A percentile compares a stretch with the other conserved stretches of the same genome.
Conservation (phyloP, 2,888 invertebrate species). For the Pristionchus fissidentatus region DNA sequence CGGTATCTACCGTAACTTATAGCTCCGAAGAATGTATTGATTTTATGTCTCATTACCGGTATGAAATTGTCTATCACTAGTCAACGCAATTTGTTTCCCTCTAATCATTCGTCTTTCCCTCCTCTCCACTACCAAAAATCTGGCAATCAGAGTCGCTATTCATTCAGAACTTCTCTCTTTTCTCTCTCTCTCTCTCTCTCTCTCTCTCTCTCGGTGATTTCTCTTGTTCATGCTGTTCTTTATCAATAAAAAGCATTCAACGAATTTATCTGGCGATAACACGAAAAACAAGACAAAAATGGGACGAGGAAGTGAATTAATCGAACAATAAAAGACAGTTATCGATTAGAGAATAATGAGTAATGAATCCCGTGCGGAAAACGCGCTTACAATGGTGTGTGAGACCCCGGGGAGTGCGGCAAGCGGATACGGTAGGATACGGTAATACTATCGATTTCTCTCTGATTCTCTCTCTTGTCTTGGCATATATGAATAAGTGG, state of each 20-base stretch:
- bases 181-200: no score
- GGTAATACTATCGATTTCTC: conserved; percentile 1
- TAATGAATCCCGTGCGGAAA: neutral
- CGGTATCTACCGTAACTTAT: conserved; percentile 42
- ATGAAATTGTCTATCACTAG: conserved; percentile 1
- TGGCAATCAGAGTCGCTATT: no score
- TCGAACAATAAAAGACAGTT: no score
- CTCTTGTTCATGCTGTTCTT: neutral
- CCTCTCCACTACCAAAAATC: neutral
- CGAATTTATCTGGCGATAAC: conserved; percentile 28
- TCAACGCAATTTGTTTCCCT: neutral
- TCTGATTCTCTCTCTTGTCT: no score
- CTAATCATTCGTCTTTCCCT: neutral
- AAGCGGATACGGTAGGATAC: no score
- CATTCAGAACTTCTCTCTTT: neutral
- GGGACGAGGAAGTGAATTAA: no score
- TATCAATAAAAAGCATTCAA: conserved; percentile 16
- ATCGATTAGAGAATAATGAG: neutral
- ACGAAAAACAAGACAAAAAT: neutral
- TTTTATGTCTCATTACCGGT: conserved; percentile 13
- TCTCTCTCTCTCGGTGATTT: neutral
- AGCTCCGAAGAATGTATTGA: neutral
- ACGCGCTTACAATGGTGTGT: conserved; percentile 20
- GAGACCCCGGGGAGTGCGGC: neutral
- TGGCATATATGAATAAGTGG: no score